A percentile compares a stretch with the other conserved stretches of the same genome.
These are phyloP conservation scores for Piscicola geometra DNA, from an alignment of 2,888 invertebrate species.

Conservation along the genomic window DNA sequence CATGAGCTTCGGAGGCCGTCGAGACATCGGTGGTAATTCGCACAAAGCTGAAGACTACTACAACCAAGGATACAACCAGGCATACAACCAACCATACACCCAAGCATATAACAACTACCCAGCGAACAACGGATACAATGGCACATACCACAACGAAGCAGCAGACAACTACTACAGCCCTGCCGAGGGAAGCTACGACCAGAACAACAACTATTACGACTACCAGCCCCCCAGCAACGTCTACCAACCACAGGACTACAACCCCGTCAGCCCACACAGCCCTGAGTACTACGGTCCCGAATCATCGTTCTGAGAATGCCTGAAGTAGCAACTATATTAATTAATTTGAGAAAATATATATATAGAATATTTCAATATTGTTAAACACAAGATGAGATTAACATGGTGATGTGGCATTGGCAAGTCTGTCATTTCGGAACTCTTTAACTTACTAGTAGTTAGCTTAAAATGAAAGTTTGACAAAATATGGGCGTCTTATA, in stretches of 20 bases:
- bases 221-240: neutral
- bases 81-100: neutral
- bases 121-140: neutral
- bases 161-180: constrained; percentile 20
- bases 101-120: neutral
- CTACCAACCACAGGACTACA: constrained; percentile 13
- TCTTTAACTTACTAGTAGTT: no score
- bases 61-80: constrained; percentile 12
- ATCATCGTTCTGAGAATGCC: neutral
- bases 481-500: no score
- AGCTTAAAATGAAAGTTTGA: no score
- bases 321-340: no score
- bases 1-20: constrained; percentile 50
- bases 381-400: no score
- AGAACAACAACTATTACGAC: constrained; percentile 7
- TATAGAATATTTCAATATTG: no score
- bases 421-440: no score
- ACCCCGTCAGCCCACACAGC: neutral
- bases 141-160: neutral
- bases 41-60: constrained; percentile 18
- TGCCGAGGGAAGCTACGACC: neutral
- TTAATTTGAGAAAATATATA: no score
- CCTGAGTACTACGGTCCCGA: constrained; percentile 20
- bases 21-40: constrained; percentile 46
- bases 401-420: no score